Evolutionary conservation across 1,140 invertebrate species (phyloP), one percentile per base, ranked within the genome.

Genomic region (Leguminivora glycinivorella): DNA sequence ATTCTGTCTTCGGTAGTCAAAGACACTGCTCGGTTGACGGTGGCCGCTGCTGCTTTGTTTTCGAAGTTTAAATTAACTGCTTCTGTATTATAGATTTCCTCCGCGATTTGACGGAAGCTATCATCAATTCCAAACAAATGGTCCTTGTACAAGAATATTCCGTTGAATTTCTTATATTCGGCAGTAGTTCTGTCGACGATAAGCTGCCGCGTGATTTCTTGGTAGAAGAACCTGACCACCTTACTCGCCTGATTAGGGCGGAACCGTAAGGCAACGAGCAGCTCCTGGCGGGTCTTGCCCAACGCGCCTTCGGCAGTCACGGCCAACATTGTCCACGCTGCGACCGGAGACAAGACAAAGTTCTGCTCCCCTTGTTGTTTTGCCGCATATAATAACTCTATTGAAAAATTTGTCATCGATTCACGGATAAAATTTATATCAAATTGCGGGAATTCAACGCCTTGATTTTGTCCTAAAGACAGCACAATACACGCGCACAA

Each of bases 11-110:
- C 89, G 0, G 97, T 97, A 5, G 90, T 83, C 19, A 90, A 78
- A 14, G 91, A 91, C 12, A 96, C 93, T 84, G 93, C 95, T 12
- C 89, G 74, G 80, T 97, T 97, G 17, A 97, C 95, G 5, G 71
- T 63, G 9, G 85, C 70, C 0, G 92, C 83, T 9, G 93, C 84
- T 0, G 89, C 75, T 4, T 75, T 67, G 43, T 94, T 83, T 9
- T 76, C 79, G 74, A 97, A 96, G 76, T 96, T 92, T 0, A 95
- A 77, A 4, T 88, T 71, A 14, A 92, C 75, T 0, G 95, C 82
- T 47, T 94, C 88, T 3, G 93, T 93, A 4, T 89, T 88, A 74
- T 96, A 96, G 68, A 82, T 78, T 12, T 70, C 66, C 26, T 77
- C 78, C 1, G 92, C 77, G 9, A 72, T 68, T 22, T 82, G 76